Percentiles rank a stretch among this genome's conserved stretches.
phyloP scores from a whole-genome alignment of 2,888 invertebrate species.

The Diplazon laetatorius region DNA sequence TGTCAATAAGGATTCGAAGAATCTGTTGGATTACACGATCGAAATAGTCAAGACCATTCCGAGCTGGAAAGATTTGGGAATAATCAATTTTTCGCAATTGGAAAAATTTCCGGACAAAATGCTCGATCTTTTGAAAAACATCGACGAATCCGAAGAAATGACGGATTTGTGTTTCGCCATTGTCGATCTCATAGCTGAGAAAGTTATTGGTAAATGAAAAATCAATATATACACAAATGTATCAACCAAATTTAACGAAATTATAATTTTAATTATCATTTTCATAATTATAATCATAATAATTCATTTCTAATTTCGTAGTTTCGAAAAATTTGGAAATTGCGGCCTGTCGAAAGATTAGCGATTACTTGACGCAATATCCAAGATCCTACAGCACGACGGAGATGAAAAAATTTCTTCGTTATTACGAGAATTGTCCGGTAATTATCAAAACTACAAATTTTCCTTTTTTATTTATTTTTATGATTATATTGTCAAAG shows the following conservation, averaged over 20 bases:
- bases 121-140: constrained; percentile 61
- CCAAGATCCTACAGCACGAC: constrained; percentile 67
- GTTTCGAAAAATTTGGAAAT: constrained; percentile 66
- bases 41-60: constrained; percentile 75
- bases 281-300: neutral
- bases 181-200: constrained; percentile 70
- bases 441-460: constrained; percentile 62
- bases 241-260: no score
- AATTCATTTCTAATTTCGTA: constrained; percentile 16
- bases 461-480: constrained; percentile 1
- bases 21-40: constrained; percentile 67
- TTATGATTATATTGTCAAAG: no score
- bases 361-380: constrained; percentile 68
- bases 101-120: constrained; percentile 42
- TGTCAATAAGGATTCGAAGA: constrained; percentile 67
- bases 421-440: constrained; percentile 70
- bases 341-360: constrained; percentile 72
- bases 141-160: constrained; percentile 60
- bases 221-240: no score
- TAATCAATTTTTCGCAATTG: constrained; percentile 54
- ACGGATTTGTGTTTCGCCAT: constrained; percentile 73
- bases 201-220: constrained; percentile 67
- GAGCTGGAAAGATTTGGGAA: constrained; percentile 69
- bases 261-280: constrained; percentile 3
- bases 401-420: constrained; percentile 69